Evolutionary conservation across 1,140 invertebrate species (phyloP).

Genomic region (Temnothorax nylanderi): DNA sequence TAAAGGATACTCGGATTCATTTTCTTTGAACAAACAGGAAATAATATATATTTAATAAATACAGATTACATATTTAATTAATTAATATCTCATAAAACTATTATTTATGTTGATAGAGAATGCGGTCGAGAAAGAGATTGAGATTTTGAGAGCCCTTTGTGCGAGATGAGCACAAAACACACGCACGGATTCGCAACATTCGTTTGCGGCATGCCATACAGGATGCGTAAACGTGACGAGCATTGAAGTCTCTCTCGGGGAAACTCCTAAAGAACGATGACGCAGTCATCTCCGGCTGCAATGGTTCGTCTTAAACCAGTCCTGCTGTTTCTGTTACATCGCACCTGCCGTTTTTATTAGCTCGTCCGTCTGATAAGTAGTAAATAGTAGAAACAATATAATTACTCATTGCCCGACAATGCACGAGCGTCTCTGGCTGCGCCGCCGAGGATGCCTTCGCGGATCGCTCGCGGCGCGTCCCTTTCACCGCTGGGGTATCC

Average conservation of each 20-base stretch:
- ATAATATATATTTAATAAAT: too few species aligned
- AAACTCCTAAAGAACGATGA: constrained; percentile 68
- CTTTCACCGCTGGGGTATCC: constrained; percentile 70
- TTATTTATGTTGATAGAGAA: background rate
- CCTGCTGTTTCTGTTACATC: background rate
- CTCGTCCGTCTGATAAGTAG: background rate
- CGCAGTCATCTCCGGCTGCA: constrained; percentile 38
- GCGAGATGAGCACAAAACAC: background rate
- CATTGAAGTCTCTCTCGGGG: constrained; percentile 41
- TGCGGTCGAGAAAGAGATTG: background rate
- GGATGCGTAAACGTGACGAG: constrained; percentile 53
- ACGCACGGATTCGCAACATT: background rate
- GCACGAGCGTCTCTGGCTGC: background rate
- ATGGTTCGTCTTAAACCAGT: constrained; percentile 46
- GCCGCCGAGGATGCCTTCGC: constrained; percentile 40
- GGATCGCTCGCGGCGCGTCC: constrained; percentile 40
- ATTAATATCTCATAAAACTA: background rate
- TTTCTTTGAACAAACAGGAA: too few species aligned
- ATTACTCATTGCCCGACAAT: constrained; percentile 58
- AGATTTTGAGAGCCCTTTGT: background rate
- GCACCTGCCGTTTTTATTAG: background rate
- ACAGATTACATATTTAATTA: too few species aligned
- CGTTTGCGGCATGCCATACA: background rate
- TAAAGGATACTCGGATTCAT: too few species aligned
- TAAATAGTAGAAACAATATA: constrained; percentile 57